A percentile compares a stretch with the other conserved stretches of the same genome.
Conservation (phyloP, 2,113 vertebrate species). For the Rhinoderma darwinii region DNA sequence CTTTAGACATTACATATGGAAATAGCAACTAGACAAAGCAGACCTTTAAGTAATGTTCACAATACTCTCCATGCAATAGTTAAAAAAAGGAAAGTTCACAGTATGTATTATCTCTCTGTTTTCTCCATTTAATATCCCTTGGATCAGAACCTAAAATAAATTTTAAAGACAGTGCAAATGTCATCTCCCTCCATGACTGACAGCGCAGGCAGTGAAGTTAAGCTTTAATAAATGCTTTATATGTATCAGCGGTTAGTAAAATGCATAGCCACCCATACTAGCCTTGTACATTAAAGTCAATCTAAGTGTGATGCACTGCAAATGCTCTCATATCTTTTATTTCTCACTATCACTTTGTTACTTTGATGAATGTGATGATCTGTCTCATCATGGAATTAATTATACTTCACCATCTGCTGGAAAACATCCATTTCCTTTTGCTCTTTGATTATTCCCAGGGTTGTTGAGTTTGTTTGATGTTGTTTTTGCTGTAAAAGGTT, state of each 20-base stretch:
- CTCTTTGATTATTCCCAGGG: slow-evolving; percentile 57
- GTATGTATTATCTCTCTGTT: neutral
- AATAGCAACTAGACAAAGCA: neutral
- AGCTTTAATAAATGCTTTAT: slow-evolving; percentile 13
- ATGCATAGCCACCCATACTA: slow-evolving; percentile 20
- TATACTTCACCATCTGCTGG: slow-evolving; percentile 57
- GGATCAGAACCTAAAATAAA: neutral
- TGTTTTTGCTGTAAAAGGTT: slow-evolving; percentile 53
- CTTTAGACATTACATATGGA: too few relatives aligned
- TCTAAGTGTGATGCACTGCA: slow-evolving; percentile 1
- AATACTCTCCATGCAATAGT: neutral
- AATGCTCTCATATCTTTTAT: slow-evolving; percentile 13
- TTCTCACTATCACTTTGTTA: slow-evolving; percentile 51
- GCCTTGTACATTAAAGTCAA: neutral
- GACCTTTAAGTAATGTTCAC: neutral
- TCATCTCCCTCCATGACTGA: neutral
- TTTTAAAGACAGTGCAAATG: neutral
- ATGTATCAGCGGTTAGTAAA: neutral
- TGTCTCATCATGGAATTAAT: slow-evolving; percentile 52
- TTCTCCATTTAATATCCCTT: neutral
- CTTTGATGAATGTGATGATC: slow-evolving; percentile 56
- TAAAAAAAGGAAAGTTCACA: neutral
- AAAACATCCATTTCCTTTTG: slow-evolving; percentile 51
- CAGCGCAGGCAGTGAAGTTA: neutral
- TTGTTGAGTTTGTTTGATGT: slow-evolving; percentile 48